Conservation (phyloP, 2,113 vertebrate species). For the Campylomormyrus tamandua region DNA sequence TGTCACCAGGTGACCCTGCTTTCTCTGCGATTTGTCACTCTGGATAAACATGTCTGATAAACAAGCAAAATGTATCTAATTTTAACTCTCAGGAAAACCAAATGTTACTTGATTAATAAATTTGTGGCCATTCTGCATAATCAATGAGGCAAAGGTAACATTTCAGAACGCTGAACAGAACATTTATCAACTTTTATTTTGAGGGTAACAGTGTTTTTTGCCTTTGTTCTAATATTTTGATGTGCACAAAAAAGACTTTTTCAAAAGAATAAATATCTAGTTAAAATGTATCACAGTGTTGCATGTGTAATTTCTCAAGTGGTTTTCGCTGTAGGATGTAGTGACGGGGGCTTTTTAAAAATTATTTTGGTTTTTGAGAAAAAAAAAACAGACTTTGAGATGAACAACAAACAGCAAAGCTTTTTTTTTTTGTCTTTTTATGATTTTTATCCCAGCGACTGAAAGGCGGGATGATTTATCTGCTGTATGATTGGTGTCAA, state of each 20-base stretch:
- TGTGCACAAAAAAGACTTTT: not conserved
- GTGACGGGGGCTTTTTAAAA: not conserved
- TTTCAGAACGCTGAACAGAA: not conserved
- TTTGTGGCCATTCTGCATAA: not conserved
- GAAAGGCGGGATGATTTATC: not conserved
- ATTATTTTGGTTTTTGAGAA: not conserved
- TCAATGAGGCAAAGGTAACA: not conserved
- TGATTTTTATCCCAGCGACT: not conserved
- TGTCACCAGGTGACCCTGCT: not conserved
- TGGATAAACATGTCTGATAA: not conserved
- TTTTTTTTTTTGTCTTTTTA: not conserved
- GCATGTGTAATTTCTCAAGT: conserved; percentile 1
- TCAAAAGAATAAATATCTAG: not conserved
- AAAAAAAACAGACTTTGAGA: conserved; percentile 5
- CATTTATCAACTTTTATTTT: not conserved
- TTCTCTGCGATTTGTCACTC: not conserved
- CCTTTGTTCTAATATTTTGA: not conserved
- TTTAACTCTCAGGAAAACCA: not conserved
- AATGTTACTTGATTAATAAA: not conserved
- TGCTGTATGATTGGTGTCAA: not conserved
- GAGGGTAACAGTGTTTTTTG: not conserved
- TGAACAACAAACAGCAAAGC: not conserved
- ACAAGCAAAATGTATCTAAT: not conserved
- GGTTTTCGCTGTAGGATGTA: not conserved
- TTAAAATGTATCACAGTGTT: not conserved